Evolutionary conservation across 2,113 vertebrate species (phyloP), one percentile per base, ranked within the genome.

Genomic region (Chloropsis hardwickii): DNA sequence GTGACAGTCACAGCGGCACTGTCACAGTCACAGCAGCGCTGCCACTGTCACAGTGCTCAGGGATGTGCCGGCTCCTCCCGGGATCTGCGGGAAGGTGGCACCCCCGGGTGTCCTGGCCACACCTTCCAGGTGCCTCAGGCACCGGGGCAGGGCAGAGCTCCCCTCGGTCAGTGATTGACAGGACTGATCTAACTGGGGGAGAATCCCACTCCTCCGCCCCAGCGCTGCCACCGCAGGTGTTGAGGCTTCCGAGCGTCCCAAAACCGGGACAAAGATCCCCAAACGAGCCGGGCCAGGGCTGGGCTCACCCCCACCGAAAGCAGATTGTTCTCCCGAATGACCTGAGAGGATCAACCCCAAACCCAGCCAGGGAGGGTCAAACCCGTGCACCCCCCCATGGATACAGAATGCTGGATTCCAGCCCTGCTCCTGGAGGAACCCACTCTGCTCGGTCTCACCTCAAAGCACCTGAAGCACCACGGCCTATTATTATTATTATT

Each of bases 121-220:
- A 9, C 2, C 3, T 1, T 1, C 35, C 6, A 0, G 0, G 12
- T 18, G 67, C 17, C 65, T 24, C 2, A 2, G 22, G 60, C 54
- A n/a, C 13, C 1, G 6, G 44, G 13, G 8, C 5, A 11, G 0
- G 1, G 5, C 88, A 24, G 61, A 1, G 3, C 5, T 37, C 5
- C 66, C 69, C 33, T 2, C 1, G 0, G 0, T 0, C 1, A 28
- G 19, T 16, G 9, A 77, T 28, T 28, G 18, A 24, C 1, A 10
- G 2, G 4, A 17, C 8, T 23, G 5, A 6, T 13, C 5, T 35
- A 13, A 45, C 0, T 17, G 11, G 0, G 2, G 15, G 10, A 14
- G 5, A 27, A 53, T 4, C 37, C 19, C 3, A 0, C 21, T 15
- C 22, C 12, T 6, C 40, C 5, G 21, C 18, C 44, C 62, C 70